Evolutionary conservation across 2,797 vertebrate species (phyloP).

Genomic region (Hybognathus amarus): DNA sequence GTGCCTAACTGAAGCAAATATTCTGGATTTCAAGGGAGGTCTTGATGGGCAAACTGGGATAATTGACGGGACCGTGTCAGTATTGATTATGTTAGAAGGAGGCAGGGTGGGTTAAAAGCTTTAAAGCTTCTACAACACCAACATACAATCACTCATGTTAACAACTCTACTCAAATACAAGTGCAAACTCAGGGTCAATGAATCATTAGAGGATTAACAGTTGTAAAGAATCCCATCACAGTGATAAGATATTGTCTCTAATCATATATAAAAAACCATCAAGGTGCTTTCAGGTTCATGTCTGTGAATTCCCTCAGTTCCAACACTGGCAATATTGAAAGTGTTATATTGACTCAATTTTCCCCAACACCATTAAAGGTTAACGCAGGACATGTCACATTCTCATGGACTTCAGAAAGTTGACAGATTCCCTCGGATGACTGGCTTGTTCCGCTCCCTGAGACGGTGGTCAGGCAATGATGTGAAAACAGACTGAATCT

Average conservation of each 20-base stretch:
- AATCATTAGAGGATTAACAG: slow-evolving; percentile 25
- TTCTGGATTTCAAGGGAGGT: slow-evolving; percentile 48
- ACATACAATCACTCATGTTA: slow-evolving; percentile 30
- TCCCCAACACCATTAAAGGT: slow-evolving; percentile 29
- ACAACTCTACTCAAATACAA: slow-evolving; percentile 22
- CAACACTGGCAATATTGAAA: slow-evolving; percentile 5
- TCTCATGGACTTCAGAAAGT: slow-evolving; percentile 28
- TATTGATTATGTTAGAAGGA: slow-evolving; percentile 56
- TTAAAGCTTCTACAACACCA: slow-evolving; percentile 36
- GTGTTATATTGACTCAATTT: slow-evolving; percentile 20
- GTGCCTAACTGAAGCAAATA: slow-evolving; percentile 13
- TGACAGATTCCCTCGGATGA: slow-evolving; percentile 38
- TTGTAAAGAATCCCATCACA: neutral
- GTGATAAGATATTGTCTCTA: neutral
- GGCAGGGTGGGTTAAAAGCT: slow-evolving; percentile 43
- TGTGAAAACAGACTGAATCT: slow-evolving; percentile 36
- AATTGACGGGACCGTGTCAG: slow-evolving; percentile 61
- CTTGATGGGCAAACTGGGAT: slow-evolving; percentile 47
- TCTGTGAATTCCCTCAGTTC: slow-evolving; percentile 20
- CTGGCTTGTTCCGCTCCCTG: slow-evolving; percentile 36
- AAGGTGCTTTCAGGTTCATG: neutral
- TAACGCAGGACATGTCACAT: slow-evolving; percentile 41
- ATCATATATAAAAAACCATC: neutral
- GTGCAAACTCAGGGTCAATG: slow-evolving; percentile 22
- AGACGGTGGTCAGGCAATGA: slow-evolving; percentile 4